A percentile compares a stretch with the other conserved stretches of the same genome.
phyloP scores from a whole-genome alignment of 2,113 vertebrate genomes.

The Labeo catla region DNA sequence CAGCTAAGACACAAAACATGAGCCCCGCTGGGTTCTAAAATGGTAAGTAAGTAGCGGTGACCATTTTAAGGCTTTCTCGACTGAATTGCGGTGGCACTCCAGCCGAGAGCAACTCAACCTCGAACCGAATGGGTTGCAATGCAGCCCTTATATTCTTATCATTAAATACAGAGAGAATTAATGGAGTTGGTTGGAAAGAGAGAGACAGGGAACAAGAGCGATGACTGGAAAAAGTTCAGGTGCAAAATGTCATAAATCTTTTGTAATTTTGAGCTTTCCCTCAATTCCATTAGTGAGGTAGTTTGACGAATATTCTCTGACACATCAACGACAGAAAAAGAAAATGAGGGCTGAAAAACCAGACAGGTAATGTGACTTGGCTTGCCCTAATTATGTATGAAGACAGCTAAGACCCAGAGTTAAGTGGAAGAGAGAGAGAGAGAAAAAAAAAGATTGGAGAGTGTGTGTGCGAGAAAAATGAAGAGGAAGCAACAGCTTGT shows the following conservation, averaged over 20 bases:
- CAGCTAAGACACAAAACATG: background rate
- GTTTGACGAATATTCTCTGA: conserved; percentile 47
- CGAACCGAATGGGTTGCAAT: background rate
- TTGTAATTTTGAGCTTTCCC: conserved; percentile 21
- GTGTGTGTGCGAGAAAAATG: background rate
- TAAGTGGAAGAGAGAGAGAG: conserved; percentile 21
- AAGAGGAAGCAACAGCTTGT: conserved; percentile 39
- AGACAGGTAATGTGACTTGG: conserved; percentile 53
- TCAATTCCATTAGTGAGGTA: conserved; percentile 41
- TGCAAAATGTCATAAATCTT: conserved; percentile 46
- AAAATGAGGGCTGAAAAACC: conserved; percentile 16
- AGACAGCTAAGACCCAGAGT: conserved; percentile 43
- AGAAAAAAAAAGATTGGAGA: background rate
- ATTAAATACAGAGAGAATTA: conserved; percentile 16
- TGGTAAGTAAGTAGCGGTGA: background rate
- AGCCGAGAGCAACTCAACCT: background rate
- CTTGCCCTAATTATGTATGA: conserved; percentile 45
- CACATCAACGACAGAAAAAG: conserved; percentile 19
- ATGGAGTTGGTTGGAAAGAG: background rate
- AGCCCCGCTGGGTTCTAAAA: background rate
- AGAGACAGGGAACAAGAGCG: background rate
- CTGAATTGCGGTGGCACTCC: background rate
- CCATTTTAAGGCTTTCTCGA: conserved; percentile 10
- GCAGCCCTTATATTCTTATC: background rate
- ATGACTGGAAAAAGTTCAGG: conserved; percentile 10